These are phyloP conservation scores for Podilymbus podiceps DNA, from an alignment of 2,113 vertebrate genomes.

Conservation along the genomic window DNA sequence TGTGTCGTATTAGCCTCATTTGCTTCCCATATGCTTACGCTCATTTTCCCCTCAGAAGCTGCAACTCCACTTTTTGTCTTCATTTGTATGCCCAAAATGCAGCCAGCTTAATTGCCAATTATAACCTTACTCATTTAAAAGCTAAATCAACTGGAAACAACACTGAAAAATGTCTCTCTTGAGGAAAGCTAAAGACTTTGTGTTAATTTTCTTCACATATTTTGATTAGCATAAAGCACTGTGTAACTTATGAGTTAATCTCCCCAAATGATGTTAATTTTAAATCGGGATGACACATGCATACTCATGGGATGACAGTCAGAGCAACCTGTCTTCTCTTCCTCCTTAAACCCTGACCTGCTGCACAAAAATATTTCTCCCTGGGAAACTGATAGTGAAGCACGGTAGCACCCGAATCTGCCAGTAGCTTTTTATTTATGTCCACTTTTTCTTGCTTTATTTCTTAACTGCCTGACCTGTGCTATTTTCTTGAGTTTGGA, in stretches of 20 bases:
- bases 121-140: conserved; percentile 49
- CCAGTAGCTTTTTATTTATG: conserved; percentile 9
- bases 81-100: conserved; percentile 45
- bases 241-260: conserved; percentile 27
- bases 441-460: background rate
- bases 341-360: conserved; percentile 23
- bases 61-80: conserved; percentile 33
- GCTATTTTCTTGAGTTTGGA: background rate
- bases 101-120: conserved; percentile 56
- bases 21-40: conserved; percentile 51
- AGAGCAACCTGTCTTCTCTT: background rate
- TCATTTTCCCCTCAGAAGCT: conserved; percentile 31
- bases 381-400: background rate
- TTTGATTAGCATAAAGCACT: conserved; percentile 38
- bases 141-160: conserved; percentile 55
- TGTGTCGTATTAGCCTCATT: conserved; percentile 45
- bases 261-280: conserved; percentile 45
- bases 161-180: conserved; percentile 17
- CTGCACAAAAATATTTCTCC: background rate
- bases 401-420: background rate
- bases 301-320: background rate
- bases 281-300: background rate
- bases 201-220: conserved; percentile 52
- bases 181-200: conserved; percentile 23
- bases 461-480: background rate